Evolutionary conservation across 2,113 vertebrate genomes (phyloP), one percentile per base, ranked within the genome.

Genomic region (Rhinopomastus cyanomelas): DNA sequence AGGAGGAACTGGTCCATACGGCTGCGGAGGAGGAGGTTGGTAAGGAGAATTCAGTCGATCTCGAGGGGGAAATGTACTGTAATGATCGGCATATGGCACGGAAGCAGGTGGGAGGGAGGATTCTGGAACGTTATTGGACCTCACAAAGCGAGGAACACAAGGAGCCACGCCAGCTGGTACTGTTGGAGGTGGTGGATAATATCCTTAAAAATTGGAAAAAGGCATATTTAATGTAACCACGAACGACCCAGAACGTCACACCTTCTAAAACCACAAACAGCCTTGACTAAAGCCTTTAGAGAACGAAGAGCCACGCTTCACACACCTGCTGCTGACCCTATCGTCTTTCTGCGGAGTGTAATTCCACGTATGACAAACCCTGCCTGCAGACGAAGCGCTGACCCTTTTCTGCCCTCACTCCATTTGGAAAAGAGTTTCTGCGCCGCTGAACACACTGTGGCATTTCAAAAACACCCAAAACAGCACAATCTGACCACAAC

Each of bases 141-240:
- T 98, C 89, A 98, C 98, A 96, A 99, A 99, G 69, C 98, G 98
- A 95, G 98, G 97, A 97, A 98, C 98, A 94, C 98, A 99, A 34
- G 98, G 97, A 97, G 97, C 96, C 97, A 98, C 97, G 85, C 98
- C 97, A 95, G 97, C 96, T 93, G 97, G 97, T 91, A 98, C 97
- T 77, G 96, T 98, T 96, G 98, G 98, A 94, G 98, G 98, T 93
- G 98, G 98, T 88, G 98, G 97, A 90, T 98, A 99, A 96, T 98
- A 99, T 84, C 98, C 98, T 98, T 97, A 73, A 96, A 96, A 97
- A 97, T 94, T 52, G 86, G 89, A 96, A 93, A 97, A 82, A 96
- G 88, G 81, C 59, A 81, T 52, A 81, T 96, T 96, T 91, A 97
- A 95, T 92, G 57, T 68, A 85, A 95, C 86, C 76, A 93, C 76